A percentile compares a stretch with the other conserved stretches of the same genome.
These are phyloP conservation scores for Homarus gammarus DNA, from an alignment of 2,888 invertebrate genomes.

Conservation along the genomic window DNA sequence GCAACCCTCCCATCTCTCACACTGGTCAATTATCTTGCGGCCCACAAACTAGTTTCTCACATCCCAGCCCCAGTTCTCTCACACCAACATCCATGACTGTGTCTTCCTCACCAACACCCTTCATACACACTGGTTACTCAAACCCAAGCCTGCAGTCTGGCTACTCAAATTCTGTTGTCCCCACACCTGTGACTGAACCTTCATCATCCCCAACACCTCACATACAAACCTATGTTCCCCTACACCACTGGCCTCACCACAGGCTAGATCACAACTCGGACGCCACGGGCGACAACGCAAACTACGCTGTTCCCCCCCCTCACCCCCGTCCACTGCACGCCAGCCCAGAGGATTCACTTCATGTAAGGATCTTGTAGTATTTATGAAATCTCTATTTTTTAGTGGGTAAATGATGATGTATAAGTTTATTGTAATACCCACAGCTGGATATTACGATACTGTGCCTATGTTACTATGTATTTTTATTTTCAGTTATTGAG, in stretches of 20 bases:
- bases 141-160: neutral
- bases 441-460: too few species aligned
- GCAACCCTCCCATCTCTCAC: conserved; percentile 42
- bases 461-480: too few species aligned
- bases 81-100: conserved; percentile 6
- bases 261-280: conserved; percentile 3
- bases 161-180: neutral
- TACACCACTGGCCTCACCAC: conserved; percentile 36
- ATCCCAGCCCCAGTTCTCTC: conserved; percentile 21
- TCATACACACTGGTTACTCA: neutral
- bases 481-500: too few species aligned
- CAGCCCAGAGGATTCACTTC: conserved; percentile 27
- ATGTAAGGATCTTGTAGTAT: conserved; percentile 41
- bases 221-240: conserved; percentile 6
- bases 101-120: conserved; percentile 35
- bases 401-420: neutral
- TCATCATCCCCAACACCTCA: conserved; percentile 26
- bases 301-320: conserved; percentile 71
- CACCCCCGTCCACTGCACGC: conserved; percentile 54
- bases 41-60: conserved; percentile 9
- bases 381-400: neutral
- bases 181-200: conserved; percentile 12
- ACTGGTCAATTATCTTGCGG: conserved; percentile 17
- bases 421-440: too few species aligned
- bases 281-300: conserved; percentile 38